phyloP scores from a whole-genome alignment of 2,797 vertebrate species.

The Sparidentex hasta region DNA sequence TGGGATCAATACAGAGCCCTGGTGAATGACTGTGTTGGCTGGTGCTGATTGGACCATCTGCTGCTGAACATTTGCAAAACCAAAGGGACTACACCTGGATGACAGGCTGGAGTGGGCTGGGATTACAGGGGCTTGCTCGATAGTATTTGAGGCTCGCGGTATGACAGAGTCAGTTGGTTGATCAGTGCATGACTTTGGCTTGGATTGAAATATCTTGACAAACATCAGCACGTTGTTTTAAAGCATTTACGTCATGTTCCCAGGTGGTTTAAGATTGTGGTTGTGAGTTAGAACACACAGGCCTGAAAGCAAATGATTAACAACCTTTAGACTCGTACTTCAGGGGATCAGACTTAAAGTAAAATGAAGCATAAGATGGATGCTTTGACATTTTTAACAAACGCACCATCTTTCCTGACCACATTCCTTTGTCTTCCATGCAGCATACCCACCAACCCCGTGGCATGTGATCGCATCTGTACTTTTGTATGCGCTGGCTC shows the following conservation, averaged over 20 bases:
- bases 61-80: too few relatives aligned
- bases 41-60: not conserved
- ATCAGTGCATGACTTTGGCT: not conserved
- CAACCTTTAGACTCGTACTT: not conserved
- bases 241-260: not conserved
- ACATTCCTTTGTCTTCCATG: not conserved
- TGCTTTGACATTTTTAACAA: not conserved
- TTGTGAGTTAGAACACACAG: too few relatives aligned
- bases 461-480: not conserved
- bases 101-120: too few relatives aligned
- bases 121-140: not conserved
- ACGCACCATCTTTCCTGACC: not conserved
- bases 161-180: not conserved
- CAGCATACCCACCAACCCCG: too few relatives aligned
- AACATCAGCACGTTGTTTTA: too few relatives aligned
- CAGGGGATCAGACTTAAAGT: not conserved
- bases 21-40: too few relatives aligned
- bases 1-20: too few relatives aligned
- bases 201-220: too few relatives aligned
- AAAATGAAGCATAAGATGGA: not conserved
- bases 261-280: too few relatives aligned
- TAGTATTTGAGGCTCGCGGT: not conserved
- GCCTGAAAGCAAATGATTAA: not conserved
- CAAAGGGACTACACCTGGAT: too few relatives aligned
- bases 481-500: not conserved